Base-by-base conservation (phyloP, 2,888 invertebrate species). In the Malthinus flaveolus region DNA sequence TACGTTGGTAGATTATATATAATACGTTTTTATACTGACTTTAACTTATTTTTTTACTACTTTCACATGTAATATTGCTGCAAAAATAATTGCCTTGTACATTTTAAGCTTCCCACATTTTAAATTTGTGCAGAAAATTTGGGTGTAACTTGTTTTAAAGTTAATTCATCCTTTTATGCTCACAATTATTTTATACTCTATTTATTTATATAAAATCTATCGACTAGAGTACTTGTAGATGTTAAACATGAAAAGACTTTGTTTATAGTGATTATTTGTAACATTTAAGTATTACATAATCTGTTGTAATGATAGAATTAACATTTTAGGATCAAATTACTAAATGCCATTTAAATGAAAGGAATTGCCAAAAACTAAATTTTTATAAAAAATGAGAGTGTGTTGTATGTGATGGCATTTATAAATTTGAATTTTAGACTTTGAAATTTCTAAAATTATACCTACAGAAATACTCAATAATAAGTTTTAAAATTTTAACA, bases 211-310 rank as follows among this genome's bases (percentile, higher is more conserved):
- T 50, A 49, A 54, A 60, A 56, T 63, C 57, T 60, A 57, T 53
- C 59, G 31, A 32, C 49, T 33, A 36, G 46, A 54, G 34, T 47
- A 44, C 42, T 55, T 51, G 47, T 50, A 56, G 56, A 59, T 56
- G 56, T 62, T 56, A 56, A 60, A 63, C 61, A 59, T 59, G 62
- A 64, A 59, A 59, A 64, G 64, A 66, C 63, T 62, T 66, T 54
- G 52, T 66, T 66, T 61, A 62, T 64, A 64, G 61, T 52, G 57
- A 61, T 57, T 63, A 61, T 56, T 59, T 53, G 58, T 59, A 55
- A 57, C 57, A 56, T 48, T 56, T 62, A 51, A 37, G 36, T 52
- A 51, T 42, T 57, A 58, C 15, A 31, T 45, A 42, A 51, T 57
- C 46, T 52, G 57, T 58, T 58, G 32, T 53, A 13, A 32, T 23